These are phyloP conservation scores for Caenorhabditis zanzibari DNA, from an alignment of 2,888 invertebrate genomes.

Conservation along the genomic window DNA sequence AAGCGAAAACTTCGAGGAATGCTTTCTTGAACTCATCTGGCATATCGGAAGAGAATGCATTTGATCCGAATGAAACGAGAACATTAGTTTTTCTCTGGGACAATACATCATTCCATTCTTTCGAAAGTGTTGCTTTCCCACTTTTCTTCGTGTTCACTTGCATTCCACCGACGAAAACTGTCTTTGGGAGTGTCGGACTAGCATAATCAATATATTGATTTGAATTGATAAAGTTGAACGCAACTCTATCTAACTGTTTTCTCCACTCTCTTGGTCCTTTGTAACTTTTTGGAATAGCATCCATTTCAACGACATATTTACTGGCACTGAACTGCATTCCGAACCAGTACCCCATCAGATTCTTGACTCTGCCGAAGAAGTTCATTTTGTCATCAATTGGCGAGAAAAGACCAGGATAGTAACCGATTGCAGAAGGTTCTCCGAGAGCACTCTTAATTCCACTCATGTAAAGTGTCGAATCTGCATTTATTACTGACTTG, in stretches of 20 bases:
- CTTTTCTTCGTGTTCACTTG: slow-evolving; percentile 58
- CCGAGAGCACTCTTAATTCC: slow-evolving; percentile 48
- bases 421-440: slow-evolving; percentile 46
- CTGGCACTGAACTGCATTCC: slow-evolving; percentile 10
- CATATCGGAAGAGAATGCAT: slow-evolving; percentile 58
- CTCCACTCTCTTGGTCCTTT: slow-evolving; percentile 39
- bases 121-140: slow-evolving; percentile 19
- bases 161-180: slow-evolving; percentile 64
- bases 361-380: slow-evolving; percentile 50
- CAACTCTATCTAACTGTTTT: slow-evolving; percentile 24
- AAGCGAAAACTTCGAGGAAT: slow-evolving; percentile 54
- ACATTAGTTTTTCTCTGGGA: slow-evolving; percentile 49
- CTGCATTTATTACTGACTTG: slow-evolving; percentile 44
- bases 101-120: slow-evolving; percentile 61
- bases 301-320: slow-evolving; percentile 20
- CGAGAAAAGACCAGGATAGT: slow-evolving; percentile 56
- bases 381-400: slow-evolving; percentile 51
- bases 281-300: slow-evolving; percentile 17
- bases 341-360: slow-evolving; percentile 21
- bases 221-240: slow-evolving; percentile 58
- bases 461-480: slow-evolving; percentile 41
- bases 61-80: slow-evolving; percentile 67
- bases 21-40: slow-evolving; percentile 58
- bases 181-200: slow-evolving; percentile 62
- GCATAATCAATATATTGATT: slow-evolving; percentile 65